These are phyloP conservation scores for Pharmacophagus antenor DNA, from an alignment of 2,888 invertebrate species.

Conservation along the genomic window DNA sequence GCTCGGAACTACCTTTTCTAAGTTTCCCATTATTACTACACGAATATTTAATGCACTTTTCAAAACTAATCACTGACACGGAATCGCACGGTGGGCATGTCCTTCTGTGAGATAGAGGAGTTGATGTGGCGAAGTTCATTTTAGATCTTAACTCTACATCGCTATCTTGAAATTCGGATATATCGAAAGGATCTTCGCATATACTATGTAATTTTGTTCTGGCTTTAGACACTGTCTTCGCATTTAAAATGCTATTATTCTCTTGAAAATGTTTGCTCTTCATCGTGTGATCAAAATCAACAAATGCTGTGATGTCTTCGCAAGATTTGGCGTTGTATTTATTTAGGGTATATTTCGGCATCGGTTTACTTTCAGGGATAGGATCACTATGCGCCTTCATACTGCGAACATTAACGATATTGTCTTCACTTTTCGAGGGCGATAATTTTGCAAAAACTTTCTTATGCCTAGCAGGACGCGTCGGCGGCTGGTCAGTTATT, in stretches of 20 bases:
- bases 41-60: conserved; percentile 58
- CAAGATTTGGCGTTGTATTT: conserved; percentile 71
- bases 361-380: conserved; percentile 43
- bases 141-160: conserved; percentile 55
- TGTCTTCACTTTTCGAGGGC: conserved; percentile 70
- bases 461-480: conserved; percentile 59
- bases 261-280: conserved; percentile 68
- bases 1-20: conserved; percentile 66
- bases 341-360: conserved; percentile 46
- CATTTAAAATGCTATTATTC: conserved; percentile 68
- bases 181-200: conserved; percentile 52
- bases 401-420: conserved; percentile 57
- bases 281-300: conserved; percentile 58
- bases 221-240: conserved; percentile 47
- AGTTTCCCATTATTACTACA: conserved; percentile 53
- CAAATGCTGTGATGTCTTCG: conserved; percentile 68
- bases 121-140: conserved; percentile 61
- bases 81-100: conserved; percentile 59
- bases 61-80: conserved; percentile 58
- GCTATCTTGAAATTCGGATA: conserved; percentile 57
- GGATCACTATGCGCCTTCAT: conserved; percentile 60
- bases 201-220: conserved; percentile 60
- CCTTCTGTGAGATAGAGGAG: conserved; percentile 64
- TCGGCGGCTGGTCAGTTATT: conserved; percentile 50
- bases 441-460: conserved; percentile 49